Conservation (phyloP, 2,113 vertebrate species). For the Patagioenas fasciata region DNA sequence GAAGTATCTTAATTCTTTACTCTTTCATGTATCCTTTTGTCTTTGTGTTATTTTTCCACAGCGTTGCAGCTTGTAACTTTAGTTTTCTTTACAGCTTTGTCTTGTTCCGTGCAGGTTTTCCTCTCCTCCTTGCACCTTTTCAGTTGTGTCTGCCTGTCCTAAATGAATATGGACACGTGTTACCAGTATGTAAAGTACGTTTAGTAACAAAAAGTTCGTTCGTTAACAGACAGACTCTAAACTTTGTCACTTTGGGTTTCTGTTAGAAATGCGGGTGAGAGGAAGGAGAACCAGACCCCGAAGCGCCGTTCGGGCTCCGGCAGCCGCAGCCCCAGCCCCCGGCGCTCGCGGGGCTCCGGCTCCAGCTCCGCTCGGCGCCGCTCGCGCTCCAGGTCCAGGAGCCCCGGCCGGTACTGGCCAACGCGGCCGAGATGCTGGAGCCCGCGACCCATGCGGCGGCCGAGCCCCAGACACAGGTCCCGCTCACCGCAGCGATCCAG, state of each 20-base stretch:
- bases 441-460: slow-evolving; percentile 19
- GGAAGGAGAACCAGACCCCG: slow-evolving; percentile 70
- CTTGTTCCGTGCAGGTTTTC: no score
- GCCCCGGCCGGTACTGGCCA: slow-evolving; percentile 58
- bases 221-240: background rate
- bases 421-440: slow-evolving; percentile 73
- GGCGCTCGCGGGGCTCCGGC: slow-evolving; percentile 62
- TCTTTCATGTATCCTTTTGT: no score
- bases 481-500: no score
- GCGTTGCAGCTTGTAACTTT: no score
- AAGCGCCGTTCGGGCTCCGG: slow-evolving; percentile 65
- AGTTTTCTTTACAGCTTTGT: no score
- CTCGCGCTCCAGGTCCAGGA: slow-evolving; percentile 65
- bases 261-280: slow-evolving; percentile 61
- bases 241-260: background rate
- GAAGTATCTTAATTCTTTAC: background rate
- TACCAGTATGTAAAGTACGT: no score
- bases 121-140: no score
- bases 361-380: slow-evolving; percentile 64
- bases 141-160: no score
- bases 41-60: no score
- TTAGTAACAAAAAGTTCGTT: no score
- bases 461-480: no score
- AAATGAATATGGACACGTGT: no score
- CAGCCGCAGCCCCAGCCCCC: slow-evolving; percentile 74